A percentile compares a stretch with the other conserved stretches of the same genome.
Evolutionary conservation across 2,888 invertebrate species (phyloP).

Genomic region (Therioaphis trifolii): DNA sequence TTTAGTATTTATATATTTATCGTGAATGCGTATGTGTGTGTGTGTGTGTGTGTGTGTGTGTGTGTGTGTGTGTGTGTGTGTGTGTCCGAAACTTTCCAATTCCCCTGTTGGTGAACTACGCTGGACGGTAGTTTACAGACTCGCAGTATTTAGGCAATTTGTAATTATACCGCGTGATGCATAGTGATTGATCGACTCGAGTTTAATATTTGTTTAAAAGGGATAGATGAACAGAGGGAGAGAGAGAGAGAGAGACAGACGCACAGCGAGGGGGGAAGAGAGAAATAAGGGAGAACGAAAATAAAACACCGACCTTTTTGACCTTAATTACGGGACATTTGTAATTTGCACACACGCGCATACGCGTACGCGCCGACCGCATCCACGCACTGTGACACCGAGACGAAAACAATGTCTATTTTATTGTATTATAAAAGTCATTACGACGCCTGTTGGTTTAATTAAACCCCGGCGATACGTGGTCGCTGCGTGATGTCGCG

Average conservation of each 20-base stretch:
- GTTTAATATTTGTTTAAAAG: conserved; percentile 37
- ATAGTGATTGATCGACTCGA: conserved; percentile 49
- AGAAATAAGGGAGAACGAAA: neutral
- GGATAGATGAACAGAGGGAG: neutral
- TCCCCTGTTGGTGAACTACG: conserved; percentile 19
- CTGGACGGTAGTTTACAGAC: conserved; percentile 29
- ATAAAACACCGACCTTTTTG: conserved; percentile 30
- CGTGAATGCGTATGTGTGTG: too few relatives aligned
- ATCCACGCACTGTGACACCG: neutral
- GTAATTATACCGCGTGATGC: conserved; percentile 12
- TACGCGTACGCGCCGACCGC: neutral
- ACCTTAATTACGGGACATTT: conserved; percentile 44
- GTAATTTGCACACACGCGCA: neutral
- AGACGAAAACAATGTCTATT: conserved; percentile 46
- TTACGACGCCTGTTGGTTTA: conserved; percentile 49
- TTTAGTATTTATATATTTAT: too few relatives aligned
- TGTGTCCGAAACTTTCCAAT: conserved; percentile 39
- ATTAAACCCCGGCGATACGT: conserved; percentile 34
- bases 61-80: neutral
- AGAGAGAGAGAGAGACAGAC: neutral
- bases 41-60: neutral
- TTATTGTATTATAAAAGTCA: conserved; percentile 42
- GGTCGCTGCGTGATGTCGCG: neutral
- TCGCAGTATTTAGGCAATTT: neutral
- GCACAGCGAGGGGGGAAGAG: neutral